Percentiles rank a stretch among this genome's conserved stretches.
Evolutionary conservation across 2,113 vertebrate genomes (phyloP).

Genomic region (Ahaetulla prasina): DNA sequence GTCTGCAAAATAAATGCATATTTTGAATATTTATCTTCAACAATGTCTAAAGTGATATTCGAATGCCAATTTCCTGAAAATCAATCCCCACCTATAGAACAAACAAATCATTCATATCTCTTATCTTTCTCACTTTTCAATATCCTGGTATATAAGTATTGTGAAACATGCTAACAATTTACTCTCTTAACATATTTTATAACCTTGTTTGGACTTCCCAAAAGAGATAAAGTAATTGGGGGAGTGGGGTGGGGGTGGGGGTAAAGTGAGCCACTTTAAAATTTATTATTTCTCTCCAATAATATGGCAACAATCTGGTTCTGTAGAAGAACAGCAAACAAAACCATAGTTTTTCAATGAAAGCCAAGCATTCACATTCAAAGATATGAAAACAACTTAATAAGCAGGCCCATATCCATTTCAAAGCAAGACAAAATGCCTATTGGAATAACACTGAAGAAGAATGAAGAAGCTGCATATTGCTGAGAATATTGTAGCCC

Average conservation of each 20-base stretch:
- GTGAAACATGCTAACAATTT: slow-evolving; percentile 10
- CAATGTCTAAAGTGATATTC: slow-evolving; percentile 23
- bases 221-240: neutral
- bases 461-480: neutral
- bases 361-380: neutral
- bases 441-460: neutral
- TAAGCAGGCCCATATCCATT: neutral
- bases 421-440: neutral
- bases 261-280: neutral
- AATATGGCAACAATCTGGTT: neutral
- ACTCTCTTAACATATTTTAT: neutral
- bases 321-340: neutral
- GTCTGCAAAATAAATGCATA: neutral
- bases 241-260: no score
- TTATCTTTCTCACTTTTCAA: slow-evolving; percentile 19
- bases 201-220: neutral
- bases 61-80: slow-evolving; percentile 31
- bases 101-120: slow-evolving; percentile 13
- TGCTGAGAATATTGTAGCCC: neutral
- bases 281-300: neutral
- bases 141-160: slow-evolving; percentile 15
- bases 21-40: slow-evolving; percentile 1
- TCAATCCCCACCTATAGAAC: slow-evolving; percentile 6
- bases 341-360: neutral
- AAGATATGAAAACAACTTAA: neutral